These are phyloP conservation scores for Malurus splendens DNA, from an alignment of 2,797 vertebrate species.

Conservation along the genomic window DNA sequence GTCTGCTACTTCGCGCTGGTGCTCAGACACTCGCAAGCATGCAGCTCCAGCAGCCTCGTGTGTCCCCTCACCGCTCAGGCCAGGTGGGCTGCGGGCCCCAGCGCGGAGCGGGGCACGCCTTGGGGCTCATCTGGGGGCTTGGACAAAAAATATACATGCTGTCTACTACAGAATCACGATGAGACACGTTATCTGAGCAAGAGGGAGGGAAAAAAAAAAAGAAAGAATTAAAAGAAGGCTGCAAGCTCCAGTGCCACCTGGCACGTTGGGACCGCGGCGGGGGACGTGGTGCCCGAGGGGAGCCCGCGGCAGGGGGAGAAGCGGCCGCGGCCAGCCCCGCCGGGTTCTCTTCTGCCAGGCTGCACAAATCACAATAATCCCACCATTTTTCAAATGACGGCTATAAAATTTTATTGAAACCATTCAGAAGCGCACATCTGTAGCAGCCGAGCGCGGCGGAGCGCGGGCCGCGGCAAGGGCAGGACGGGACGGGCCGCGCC, in stretches of 20 bases:
- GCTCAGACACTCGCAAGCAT: not conserved
- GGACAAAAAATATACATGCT: rapidly evolving
- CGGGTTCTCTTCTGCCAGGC: not conserved
- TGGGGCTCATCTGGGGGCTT: no score
- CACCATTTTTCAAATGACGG: slow-evolving; percentile 51
- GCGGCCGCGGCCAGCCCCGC: not conserved
- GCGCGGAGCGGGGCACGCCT: rapidly evolving
- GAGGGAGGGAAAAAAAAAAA: rapidly evolving
- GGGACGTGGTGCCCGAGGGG: not conserved
- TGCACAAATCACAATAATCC: slow-evolving; percentile 42
- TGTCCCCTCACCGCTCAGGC: rapidly evolving
- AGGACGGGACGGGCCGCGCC: not conserved
- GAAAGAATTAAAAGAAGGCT: rapidly evolving
- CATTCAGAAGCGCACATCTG: slow-evolving; percentile 53
- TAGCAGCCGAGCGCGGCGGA: slow-evolving; percentile 9
- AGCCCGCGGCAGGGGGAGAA: not conserved
- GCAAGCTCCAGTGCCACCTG: not conserved
- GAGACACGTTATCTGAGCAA: not conserved
- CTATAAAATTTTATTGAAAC: slow-evolving; percentile 59
- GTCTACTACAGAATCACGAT: not conserved
- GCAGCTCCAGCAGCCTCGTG: no score
- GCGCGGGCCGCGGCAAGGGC: not conserved
- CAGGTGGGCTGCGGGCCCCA: rapidly evolving
- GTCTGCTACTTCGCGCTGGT: rapidly evolving
- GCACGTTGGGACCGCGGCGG: not conserved